Evolutionary conservation across 2,113 vertebrate genomes (phyloP), one percentile per base, ranked within the genome.

Genomic region (Cavia aperea): DNA sequence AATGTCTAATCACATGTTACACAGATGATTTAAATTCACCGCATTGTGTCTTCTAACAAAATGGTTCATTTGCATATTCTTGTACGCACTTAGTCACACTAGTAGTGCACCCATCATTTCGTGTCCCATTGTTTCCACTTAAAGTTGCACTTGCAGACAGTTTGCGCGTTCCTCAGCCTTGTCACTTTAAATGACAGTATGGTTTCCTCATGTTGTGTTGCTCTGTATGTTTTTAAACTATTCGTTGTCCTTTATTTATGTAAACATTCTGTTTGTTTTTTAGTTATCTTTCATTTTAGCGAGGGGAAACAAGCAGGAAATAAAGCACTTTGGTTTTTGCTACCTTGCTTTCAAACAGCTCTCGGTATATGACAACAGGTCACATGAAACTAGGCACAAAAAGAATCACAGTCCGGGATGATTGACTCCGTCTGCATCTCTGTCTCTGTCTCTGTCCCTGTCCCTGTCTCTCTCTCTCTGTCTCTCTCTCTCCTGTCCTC

Each of bases 221-320:
- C 7, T 66, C 21, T 10, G 18, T 39, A 88, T 65, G 31, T 33
- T 85, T 5, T 58, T 66, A 73, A 79, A 56, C 56, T 65, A 26
- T 72, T 65, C n/a, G 90, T 56, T 7, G 1, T 62, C 68, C 70
- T 91, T n/a, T 56, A 81, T 58, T 58, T 58, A 58, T 4, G 11
- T 58, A 58, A 19, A 58, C 56, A 58, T 58, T 56, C 54, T 56
- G 16, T 56, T 56, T 58, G 16, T 19, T 58, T 58, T 58, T 18
- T 58, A 13, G 39, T 58, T 58, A 56, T 66, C 70, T 91, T n/a
- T 63, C 73, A 85, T 75, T 91, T 81, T 73, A 95, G 86, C n/a
- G 65, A 65, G 19, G 85, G 29, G 46, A 91, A 60, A 29, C 33
- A 81, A 81, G 8, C 33, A 85, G 49, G 33, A 81, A 36, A 58